Evolutionary conservation across 2,797 vertebrate genomes (phyloP).

Genomic region (Sus cebifrons): DNA sequence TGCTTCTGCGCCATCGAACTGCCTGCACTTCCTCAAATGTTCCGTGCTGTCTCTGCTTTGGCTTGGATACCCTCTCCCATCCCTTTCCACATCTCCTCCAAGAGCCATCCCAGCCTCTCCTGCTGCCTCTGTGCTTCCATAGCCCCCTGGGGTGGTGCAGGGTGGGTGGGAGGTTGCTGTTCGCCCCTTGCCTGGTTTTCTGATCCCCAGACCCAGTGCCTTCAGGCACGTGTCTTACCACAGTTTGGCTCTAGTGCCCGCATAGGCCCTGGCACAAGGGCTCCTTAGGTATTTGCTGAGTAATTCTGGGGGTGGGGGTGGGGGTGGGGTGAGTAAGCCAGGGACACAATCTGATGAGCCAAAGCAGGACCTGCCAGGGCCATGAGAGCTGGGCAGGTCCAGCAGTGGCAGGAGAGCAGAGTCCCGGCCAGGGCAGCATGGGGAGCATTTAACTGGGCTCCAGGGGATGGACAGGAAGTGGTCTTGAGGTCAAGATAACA

Average conservation of each 20-base stretch:
- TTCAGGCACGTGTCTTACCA: neutral
- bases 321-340: neutral
- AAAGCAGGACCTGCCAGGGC: neutral
- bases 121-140: neutral
- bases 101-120: neutral
- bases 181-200: neutral
- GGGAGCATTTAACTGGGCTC: neutral
- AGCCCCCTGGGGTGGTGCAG: neutral
- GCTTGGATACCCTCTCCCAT: neutral
- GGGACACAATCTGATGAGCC: neutral
- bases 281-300: constrained; percentile 65
- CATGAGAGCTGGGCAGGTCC: neutral
- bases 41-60: neutral
- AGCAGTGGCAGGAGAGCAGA: neutral
- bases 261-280: neutral
- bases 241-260: neutral
- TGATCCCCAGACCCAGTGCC: neutral
- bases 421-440: neutral
- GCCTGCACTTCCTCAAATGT: neutral
- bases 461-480: neutral
- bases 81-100: neutral
- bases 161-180: neutral
- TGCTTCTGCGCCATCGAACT: neutral
- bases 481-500: neutral
- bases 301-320: neutral